phyloP scores from a whole-genome alignment of 2,797 vertebrate species.

The Cygnus olor region DNA sequence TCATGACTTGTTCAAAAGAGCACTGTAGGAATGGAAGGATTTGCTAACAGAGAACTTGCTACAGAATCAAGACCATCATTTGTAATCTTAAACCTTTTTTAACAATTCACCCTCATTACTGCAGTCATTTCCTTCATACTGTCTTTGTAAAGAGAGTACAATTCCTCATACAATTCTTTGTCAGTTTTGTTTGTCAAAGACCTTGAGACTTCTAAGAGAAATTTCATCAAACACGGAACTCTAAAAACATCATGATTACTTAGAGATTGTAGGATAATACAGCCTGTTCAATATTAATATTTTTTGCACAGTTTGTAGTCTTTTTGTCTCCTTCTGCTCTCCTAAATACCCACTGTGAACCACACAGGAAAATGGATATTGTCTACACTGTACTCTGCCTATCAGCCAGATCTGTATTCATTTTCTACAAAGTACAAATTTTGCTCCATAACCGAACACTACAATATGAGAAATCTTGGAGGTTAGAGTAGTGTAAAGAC shows the following conservation, averaged over 20 bases:
- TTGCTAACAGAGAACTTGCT: neutral
- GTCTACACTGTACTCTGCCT: neutral
- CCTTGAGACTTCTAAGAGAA: neutral
- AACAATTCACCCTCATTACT: neutral
- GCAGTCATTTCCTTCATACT: neutral
- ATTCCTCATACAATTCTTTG: neutral
- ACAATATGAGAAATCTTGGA: neutral
- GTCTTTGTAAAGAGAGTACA: neutral
- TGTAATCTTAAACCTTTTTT: neutral
- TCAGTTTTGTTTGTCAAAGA: conserved; percentile 17
- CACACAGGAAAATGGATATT: neutral
- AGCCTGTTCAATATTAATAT: conserved; percentile 2
- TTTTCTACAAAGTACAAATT: neutral
- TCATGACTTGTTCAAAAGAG: neutral
- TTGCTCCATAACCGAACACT: neutral
- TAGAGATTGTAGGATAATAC: conserved; percentile 4
- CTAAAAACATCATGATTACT: conserved; percentile 23
- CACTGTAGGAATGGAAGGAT: neutral
- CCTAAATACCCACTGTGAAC: neutral
- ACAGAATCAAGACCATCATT: neutral
- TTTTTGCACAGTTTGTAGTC: neutral
- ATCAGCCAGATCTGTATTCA: neutral
- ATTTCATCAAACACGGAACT: conserved; percentile 20
- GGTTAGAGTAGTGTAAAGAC: neutral
- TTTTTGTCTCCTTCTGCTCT: neutral